Evolutionary conservation across 2,888 invertebrate genomes (phyloP), one percentile per base, ranked within the genome.

Genomic region (Sesamia inferens): DNA sequence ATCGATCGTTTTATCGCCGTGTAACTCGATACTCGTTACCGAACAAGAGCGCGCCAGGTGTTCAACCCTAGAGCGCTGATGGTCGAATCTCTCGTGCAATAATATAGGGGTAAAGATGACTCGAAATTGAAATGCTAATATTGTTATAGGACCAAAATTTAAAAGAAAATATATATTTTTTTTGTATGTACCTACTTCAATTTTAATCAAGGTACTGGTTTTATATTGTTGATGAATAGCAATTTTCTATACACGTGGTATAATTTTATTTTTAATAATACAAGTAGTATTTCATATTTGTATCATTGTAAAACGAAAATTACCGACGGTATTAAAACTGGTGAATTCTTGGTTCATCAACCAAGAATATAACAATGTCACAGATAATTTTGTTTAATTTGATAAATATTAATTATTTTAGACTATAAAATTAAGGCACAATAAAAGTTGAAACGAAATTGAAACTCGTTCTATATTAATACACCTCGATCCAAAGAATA

Each of bases 41-140:
- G 82, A 85, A 87, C 87, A 87, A 87, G 74, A 63, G 78, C 71
- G 62, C 68, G 82, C 87, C 87, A 87, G 87, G 87, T 87, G 87
- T 86, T 68, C 85, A 85, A 84, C 85, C 87, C 86, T 83, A 78
- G 72, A 77, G 11, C 62, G 68, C 82, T 70, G 83, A 77, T 83
- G 81, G 78, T 67, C 81, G 83, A 79, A 77, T 72, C 79, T 79
- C 82, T 78, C 78, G 78, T 85, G 71, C 79, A 83, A 85, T 87
- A 87, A 87, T 64, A 83, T 77, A 75, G 85, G 87, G 87, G 87
- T 78, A 82, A 68, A 72, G 71, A 77, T 81, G 81, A 86, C 80
- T 76, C 72, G 70, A 75, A 78, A 87, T 81, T 81, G 76, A 84
- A 86, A 84, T 85, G 82, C 79, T 85, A 81, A 86, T 85, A 75